Percentiles rank a stretch among this genome's conserved stretches.
Conservation (phyloP, 2,888 invertebrate species). For the Drymonia ruficornis region DNA sequence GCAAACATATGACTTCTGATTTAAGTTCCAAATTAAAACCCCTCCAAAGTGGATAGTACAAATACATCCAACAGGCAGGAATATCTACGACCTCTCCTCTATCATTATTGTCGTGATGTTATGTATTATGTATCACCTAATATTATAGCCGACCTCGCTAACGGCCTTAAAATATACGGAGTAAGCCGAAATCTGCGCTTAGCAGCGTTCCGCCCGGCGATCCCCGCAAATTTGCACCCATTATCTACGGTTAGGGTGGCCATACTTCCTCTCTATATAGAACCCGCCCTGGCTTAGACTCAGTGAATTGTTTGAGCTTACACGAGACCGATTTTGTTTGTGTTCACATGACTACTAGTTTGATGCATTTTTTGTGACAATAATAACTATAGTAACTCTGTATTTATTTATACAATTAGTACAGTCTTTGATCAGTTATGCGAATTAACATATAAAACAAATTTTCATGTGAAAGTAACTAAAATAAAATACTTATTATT, state of each 20-base stretch:
- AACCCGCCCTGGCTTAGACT: not conserved
- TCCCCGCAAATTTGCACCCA: slow-evolving; percentile 61
- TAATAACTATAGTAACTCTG: too few species aligned
- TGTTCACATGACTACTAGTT: not conserved
- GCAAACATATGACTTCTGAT: too few species aligned
- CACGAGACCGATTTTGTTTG: not conserved
- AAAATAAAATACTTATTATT: too few species aligned
- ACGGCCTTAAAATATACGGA: slow-evolving; percentile 2
- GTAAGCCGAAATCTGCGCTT: slow-evolving; percentile 28
- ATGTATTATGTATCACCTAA: not conserved
- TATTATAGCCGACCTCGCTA: not conserved
- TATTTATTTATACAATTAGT: too few species aligned
- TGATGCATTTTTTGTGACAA: too few species aligned
- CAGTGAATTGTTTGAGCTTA: not conserved
- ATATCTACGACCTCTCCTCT: not conserved
- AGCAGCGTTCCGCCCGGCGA: slow-evolving; percentile 31
- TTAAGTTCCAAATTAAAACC: too few species aligned
- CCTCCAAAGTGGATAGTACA: too few species aligned
- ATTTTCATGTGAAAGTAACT: too few species aligned
- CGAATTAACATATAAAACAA: too few species aligned
- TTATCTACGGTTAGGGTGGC: slow-evolving; percentile 33
- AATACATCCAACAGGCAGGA: too few species aligned
- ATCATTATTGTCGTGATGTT: too few species aligned
- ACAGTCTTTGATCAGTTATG: too few species aligned
- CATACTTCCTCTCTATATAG: not conserved